Base-by-base conservation (phyloP, 2,797 vertebrate species). In the Amazona finschi region DNA sequence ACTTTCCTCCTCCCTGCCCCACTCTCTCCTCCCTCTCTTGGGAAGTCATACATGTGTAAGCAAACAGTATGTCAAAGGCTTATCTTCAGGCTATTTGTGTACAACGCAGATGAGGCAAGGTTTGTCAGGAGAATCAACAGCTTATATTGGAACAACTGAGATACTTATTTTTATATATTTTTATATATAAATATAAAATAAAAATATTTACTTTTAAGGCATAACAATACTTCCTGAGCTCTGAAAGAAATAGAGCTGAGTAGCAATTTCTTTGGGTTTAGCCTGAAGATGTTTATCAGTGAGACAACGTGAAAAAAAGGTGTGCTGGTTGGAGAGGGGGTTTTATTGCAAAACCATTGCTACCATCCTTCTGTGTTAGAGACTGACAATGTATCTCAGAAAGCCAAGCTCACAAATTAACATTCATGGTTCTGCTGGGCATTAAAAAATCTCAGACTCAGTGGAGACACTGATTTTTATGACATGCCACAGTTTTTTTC, bases 381-480 rank as follows among this genome's bases (percentile, higher is more conserved):
- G 28, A 28, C 13, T 17, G 8, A 1, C 12, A 31, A 7, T 0
- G 0, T 9, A 4, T 3, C 46, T 53, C n/a, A 1, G 2, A 19
- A 71, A 78, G 50, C 39, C 5, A 13, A 72, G 44, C 31, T 36
- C 44, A 13, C 47, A 79, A 47, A 43, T 85, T 28, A 55, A 61
- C n/a, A 46, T n/a, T 41, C 18, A 2, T 4, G 21, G 43, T 60
- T 70, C 46, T 50, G 7, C 15, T 43, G 58, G 39, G 16, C 24
- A 21, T 61, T 53, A 49, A 64, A 64, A 84, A 15, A 9, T 38
- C 33, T 31, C 4, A 7, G 1, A 16, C 12, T 62, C 36, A 1
- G 0, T 6, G 20, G 11, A 38, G 20, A 43, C 1, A 1, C 15
- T 21, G 67, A 15, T 77, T 96, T 89, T 93, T 73, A 55, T 73